Evolutionary conservation across 1,140 invertebrate genomes (phyloP), one percentile per base, ranked within the genome.

Genomic region (Sesamia nonagrioides): DNA sequence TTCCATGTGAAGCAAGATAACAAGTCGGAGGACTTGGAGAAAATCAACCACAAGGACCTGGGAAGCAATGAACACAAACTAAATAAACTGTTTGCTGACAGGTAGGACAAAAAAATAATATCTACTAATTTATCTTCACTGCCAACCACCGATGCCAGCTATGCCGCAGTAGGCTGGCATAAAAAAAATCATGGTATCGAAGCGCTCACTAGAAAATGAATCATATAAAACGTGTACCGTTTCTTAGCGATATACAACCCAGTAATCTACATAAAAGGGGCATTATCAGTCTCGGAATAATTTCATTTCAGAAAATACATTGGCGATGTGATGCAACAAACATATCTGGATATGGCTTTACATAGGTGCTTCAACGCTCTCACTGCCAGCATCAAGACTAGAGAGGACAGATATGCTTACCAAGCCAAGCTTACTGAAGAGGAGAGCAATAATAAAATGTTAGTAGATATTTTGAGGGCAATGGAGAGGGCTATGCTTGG

Each of bases 391-490:
- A 84, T 89, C 6, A 80, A 87, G 11, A 37, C 27, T 6, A 72
- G 89, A 27, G 40, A 87, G 1, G 80, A 81, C 11, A 45, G 18
- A n/a, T 77, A 91, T 48, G 50, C 80, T 0, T 83, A 92, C 75
- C 78, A 72, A 27, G 13, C 61, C 5, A 7, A 73, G 5, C 63
- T 92, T 11, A 45, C 45, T 17, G 88, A 90, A 58, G 85, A 89
- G 13, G 88, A 90, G 81, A 83, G 83, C 15, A 93, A 84, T 42
- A 89, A 93, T 73, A 89, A 73, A 88, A 9, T 81, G 91, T 92
- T 66, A 79, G 86, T 81, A 27, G 13, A 11, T 21, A 35, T 35
- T 60, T 61, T 1, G 15, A n/a, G n/a, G n/a, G n/a, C n/a, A n/a
- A n/a, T n/a, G n/a, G n/a, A n/a, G n/a, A n/a, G n/a, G n/a, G n/a